phyloP scores from a whole-genome alignment of 1,140 invertebrate genomes.

The Spodoptera litura region DNA sequence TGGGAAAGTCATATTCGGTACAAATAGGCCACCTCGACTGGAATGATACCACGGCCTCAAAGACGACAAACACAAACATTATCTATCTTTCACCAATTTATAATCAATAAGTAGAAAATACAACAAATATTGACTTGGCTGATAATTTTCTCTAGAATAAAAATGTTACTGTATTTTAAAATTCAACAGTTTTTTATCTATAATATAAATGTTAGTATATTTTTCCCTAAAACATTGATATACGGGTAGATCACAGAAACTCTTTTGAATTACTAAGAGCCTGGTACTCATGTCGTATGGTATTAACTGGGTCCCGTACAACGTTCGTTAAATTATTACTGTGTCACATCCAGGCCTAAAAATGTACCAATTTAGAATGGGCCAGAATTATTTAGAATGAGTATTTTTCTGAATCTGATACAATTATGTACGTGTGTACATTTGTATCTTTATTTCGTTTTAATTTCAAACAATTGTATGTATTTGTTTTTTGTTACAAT shows the following conservation, averaged over 20 bases:
- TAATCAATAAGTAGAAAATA: neutral
- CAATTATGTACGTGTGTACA: too few species aligned
- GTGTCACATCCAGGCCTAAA: conserved; percentile 48
- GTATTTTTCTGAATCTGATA: neutral
- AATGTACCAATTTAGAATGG: conserved; percentile 49
- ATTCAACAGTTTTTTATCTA: neutral
- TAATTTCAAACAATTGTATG: too few species aligned
- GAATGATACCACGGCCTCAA: too few species aligned
- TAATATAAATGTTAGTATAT: neutral
- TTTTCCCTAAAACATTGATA: neutral
- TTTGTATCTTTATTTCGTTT: too few species aligned
- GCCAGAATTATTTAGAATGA: neutral
- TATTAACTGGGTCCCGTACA: conserved; percentile 22
- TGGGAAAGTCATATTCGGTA: too few species aligned
- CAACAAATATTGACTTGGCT: too few species aligned
- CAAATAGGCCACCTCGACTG: too few species aligned
- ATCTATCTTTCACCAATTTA: neutral
- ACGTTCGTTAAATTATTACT: conserved; percentile 27
- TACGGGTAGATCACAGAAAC: neutral
- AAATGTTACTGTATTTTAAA: too few species aligned
- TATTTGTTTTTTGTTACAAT: too few species aligned
- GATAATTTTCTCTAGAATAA: too few species aligned
- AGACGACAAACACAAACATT: neutral
- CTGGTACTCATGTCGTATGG: conserved; percentile 9
- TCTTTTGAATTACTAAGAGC: conserved; percentile 33